phyloP scores from a whole-genome alignment of 2,113 vertebrate genomes.

The Arvicanthis niloticus region DNA sequence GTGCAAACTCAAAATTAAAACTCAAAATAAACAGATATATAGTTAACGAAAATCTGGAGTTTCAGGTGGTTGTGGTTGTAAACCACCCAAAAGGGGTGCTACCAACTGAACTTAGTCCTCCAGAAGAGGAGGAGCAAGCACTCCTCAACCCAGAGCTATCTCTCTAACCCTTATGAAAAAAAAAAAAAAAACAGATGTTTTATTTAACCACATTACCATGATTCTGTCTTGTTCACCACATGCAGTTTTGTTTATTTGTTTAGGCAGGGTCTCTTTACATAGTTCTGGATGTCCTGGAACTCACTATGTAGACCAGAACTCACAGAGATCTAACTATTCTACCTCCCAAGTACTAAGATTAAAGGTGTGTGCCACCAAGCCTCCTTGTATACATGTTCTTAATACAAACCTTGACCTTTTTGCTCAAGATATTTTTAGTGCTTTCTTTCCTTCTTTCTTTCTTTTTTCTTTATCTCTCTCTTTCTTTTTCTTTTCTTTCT shows the following conservation, averaged over 20 bases:
- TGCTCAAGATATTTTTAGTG: not conserved
- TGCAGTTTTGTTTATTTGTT: not conserved
- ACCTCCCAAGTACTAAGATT: not conserved
- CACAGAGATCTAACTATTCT: not conserved
- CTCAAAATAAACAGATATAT: not conserved
- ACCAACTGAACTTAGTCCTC: not conserved
- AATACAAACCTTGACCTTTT: not conserved
- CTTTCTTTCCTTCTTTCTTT: not conserved
- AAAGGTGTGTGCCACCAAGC: too few species aligned
- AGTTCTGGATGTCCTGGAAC: not conserved
- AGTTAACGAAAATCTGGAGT: not conserved
- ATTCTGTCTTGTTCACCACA: not conserved
- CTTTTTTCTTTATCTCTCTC: not conserved
- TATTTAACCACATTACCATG: not conserved
- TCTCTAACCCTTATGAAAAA: not conserved
- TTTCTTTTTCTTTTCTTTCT: not conserved
- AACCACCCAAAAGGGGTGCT: not conserved
- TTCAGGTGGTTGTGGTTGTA: not conserved
- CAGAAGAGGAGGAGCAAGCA: not conserved
- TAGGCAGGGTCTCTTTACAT: not conserved
- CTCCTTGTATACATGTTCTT: not conserved
- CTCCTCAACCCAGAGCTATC: not conserved
- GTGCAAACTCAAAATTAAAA: not conserved
- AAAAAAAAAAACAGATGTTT: not conserved
- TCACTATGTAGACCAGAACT: not conserved